Evolutionary conservation across 2,888 invertebrate species (phyloP), one percentile per base, ranked within the genome.

Genomic region (Vandiemenella viatica): DNA sequence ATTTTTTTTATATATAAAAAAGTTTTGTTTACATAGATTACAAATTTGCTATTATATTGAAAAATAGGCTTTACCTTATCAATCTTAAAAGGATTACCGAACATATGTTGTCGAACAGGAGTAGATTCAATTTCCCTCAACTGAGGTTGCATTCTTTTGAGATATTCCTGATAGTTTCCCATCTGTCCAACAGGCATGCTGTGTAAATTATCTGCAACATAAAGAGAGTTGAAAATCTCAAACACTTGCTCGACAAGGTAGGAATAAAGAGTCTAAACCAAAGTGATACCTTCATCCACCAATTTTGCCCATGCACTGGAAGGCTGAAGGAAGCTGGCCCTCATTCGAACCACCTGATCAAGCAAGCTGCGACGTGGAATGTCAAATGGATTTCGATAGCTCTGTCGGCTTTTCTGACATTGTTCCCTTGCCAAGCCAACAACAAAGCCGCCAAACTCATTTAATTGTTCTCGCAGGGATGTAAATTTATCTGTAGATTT

Each of bases 81-180:
- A 62, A 97, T 91, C 70, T 98, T 98, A 70, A 97, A 99, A 0
- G 98, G 98, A 71, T 99, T 98, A 49, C 98, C 98, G 65, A 98
- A 99, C 87, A 96, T 97, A 63, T 98, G 97, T 60, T 95, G 91
- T 13, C 97, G 71, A 41, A 93, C 90, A 4, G 96, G 95, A 22
- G 86, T 83, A 32, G 90, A 87, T 68, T 98, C 97, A 43, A 98
- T 84, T 71, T 96, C 95, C 15, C 96, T 71, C 50, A 97, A 71
- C 46, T 91, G 91, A 42, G 89, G 86, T 48, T 91, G 87, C 76
- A 89, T 85, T 49, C 90, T 80, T 70, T 95, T 96, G 53, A 97
- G 72, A 65, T 98, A 96, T 67, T 97, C 96, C 68, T 98, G 96
- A 68, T 97, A 98, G 72, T 98, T 97, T 59, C 98, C 98, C 98